Evolutionary conservation across 64 coral and sea anemone species (phyloP).

Genomic region (Porites lutea): DNA sequence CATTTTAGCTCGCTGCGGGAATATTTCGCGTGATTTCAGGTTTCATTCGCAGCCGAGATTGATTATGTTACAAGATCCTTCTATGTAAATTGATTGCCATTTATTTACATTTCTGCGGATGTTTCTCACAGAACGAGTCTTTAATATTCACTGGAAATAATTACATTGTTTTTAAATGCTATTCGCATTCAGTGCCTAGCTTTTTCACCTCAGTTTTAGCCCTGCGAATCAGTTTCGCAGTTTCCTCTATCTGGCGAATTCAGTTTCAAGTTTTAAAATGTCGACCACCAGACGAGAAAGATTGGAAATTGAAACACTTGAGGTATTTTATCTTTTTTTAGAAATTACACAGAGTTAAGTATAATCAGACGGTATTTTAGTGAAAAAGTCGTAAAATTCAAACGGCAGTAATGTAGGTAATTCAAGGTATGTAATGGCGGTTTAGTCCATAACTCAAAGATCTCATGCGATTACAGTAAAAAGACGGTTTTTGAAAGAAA

Average conservation of each 20-base stretch:
- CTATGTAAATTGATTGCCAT: constrained; percentile 8
- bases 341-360: not conserved
- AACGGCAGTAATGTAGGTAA: no score
- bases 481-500: no score
- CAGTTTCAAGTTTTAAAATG: not conserved
- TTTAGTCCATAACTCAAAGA: no score
- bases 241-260: not conserved
- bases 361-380: not conserved
- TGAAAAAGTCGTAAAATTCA: not conserved
- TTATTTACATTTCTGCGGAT: constrained; percentile 26
- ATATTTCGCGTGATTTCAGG: not conserved
- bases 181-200: no score
- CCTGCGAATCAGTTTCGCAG: not conserved
- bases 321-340: constrained; percentile 15
- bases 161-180: constrained; percentile 39
- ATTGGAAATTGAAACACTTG: constrained; percentile 25
- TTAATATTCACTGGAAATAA: constrained; percentile 14
- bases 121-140: not conserved
- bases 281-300: constrained; percentile 17
- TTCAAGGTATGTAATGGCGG: no score
- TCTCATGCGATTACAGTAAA: no score
- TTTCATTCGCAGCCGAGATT: not conserved
- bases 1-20: not conserved
- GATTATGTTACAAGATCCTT: constrained; percentile 17
- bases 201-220: not conserved